Evolutionary conservation across 2,888 invertebrate genomes (phyloP).

Genomic region (Harpagoxenus sublaevis): DNA sequence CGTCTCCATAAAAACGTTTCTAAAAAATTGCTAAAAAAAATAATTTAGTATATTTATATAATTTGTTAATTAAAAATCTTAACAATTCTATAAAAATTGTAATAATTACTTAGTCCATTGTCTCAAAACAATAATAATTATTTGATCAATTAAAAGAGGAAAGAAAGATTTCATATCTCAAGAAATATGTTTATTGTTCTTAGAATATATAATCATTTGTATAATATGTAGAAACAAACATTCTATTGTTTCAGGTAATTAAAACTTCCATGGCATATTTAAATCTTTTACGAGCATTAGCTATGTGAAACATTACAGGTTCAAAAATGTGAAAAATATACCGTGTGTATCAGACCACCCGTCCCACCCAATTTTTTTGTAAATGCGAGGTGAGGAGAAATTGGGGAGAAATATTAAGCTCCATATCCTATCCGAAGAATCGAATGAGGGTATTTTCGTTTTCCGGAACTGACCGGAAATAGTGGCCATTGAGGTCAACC

Average conservation of each 20-base stretch:
- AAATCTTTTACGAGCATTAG: constrained; percentile 41
- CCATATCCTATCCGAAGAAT: no score
- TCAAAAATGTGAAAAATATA: neutral
- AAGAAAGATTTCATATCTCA: neutral
- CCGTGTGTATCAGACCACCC: no score
- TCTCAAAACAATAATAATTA: neutral
- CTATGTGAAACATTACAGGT: neutral
- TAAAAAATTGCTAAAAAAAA: no score
- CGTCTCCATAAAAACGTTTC: neutral
- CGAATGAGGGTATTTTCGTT: no score
- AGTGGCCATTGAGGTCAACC: no score
- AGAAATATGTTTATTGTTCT: neutral
- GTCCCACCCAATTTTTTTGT: no score
- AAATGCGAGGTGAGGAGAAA: no score
- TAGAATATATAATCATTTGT: neutral
- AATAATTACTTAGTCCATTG: neutral
- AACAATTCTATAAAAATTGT: neutral
- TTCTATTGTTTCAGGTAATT: constrained; percentile 46
- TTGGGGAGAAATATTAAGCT: no score
- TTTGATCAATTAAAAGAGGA: neutral
- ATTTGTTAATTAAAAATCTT: neutral
- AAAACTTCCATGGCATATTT: constrained; percentile 50
- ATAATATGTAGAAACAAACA: neutral
- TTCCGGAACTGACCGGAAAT: no score
- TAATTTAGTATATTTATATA: no score